Conservation (phyloP, 2,113 vertebrate genomes). For the Ctenodactylus gundi region DNA sequence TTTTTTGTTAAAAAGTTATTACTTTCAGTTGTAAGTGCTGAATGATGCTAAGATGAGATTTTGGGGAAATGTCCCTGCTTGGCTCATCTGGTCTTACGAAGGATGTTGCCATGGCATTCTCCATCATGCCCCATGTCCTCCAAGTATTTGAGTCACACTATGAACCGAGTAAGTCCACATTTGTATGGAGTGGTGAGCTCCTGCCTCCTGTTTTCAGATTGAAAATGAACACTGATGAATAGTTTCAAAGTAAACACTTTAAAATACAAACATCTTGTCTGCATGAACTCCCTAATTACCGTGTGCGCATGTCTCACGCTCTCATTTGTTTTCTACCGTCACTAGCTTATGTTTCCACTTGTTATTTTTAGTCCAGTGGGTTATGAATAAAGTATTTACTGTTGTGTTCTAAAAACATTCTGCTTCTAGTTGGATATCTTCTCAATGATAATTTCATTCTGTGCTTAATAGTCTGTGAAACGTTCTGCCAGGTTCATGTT, state of each 20-base stretch:
- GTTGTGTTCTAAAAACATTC: constrained; percentile 18
- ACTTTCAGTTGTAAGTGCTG: constrained; percentile 24
- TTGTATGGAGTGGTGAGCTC: not conserved
- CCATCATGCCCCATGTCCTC: not conserved
- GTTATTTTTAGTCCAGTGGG: constrained; percentile 3
- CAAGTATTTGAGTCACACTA: not conserved
- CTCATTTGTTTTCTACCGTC: not conserved
- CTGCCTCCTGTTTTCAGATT: not conserved
- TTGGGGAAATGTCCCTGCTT: not conserved
- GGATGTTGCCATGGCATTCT: not conserved
- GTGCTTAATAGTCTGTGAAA: not conserved
- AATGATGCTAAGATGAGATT: constrained; percentile 11
- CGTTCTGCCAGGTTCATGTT: not conserved
- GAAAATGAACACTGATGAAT: constrained; percentile 23
- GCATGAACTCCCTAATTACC: not conserved
- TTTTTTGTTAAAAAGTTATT: not conserved
- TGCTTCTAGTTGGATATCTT: not conserved
- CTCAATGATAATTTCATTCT: not conserved
- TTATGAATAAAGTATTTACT: constrained; percentile 23
- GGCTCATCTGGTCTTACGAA: not conserved
- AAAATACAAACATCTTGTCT: not conserved
- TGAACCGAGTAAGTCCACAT: not conserved
- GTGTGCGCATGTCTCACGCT: not conserved
- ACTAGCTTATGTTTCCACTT: constrained; percentile 30
- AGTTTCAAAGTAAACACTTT: constrained; percentile 6